phyloP scores from a whole-genome alignment of 2,797 vertebrate species.

The Rhinella marina region DNA sequence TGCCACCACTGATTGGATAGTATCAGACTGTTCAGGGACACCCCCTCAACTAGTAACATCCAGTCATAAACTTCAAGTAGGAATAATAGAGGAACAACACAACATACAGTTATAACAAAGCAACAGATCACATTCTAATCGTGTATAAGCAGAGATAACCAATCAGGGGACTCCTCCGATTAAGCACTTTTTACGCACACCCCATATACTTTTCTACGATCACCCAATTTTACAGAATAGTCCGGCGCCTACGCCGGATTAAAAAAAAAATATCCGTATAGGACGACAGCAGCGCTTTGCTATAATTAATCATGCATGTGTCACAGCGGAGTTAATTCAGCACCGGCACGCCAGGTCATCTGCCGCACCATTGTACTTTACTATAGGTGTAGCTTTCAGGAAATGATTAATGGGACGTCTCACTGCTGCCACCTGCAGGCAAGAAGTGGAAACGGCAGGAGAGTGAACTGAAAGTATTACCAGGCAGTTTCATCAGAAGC shows the following conservation, averaged over 20 bases:
- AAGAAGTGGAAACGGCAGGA: background rate
- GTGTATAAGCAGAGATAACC: too few species aligned
- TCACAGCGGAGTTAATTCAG: background rate
- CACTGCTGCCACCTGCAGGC: conserved; percentile 47
- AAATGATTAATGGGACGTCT: background rate
- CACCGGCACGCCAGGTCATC: background rate
- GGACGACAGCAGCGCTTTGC: background rate
- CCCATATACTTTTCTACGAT: background rate
- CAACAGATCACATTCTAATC: background rate
- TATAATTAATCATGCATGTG: background rate
- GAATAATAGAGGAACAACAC: too few species aligned
- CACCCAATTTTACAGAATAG: background rate
- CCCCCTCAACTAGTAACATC: too few species aligned
- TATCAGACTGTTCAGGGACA: too few species aligned
- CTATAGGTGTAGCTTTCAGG: background rate
- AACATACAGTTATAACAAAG: background rate
- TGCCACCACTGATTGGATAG: too few species aligned
- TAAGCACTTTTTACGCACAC: background rate
- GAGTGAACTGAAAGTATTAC: conserved; percentile 55
- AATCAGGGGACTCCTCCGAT: too few species aligned
- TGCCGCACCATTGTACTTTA: background rate
- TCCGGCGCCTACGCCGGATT: too few species aligned
- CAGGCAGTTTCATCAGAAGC: conserved; percentile 55
- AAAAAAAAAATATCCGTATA: too few species aligned
- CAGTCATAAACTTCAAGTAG: too few species aligned